Conservation (phyloP, 2,797 vertebrate genomes). For the Tolypeutes matacus region DNA sequence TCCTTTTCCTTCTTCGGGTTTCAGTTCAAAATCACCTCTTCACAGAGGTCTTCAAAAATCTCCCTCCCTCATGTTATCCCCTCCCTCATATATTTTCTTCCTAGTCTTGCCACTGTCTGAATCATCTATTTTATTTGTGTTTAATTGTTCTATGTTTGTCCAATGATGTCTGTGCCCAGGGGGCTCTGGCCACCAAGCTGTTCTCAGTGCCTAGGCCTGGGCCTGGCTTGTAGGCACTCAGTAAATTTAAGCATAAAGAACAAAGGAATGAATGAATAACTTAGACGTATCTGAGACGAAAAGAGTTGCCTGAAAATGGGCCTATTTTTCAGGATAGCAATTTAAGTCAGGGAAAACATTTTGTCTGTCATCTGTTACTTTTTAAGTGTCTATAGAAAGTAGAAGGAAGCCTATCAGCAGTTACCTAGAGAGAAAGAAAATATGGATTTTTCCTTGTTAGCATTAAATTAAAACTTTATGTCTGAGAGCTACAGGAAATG, state of each 20-base stretch:
- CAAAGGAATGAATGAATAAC: background rate
- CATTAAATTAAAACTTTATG: constrained; percentile 75
- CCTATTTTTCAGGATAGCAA: background rate
- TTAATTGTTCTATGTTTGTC: background rate
- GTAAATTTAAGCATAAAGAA: background rate
- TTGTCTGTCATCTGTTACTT: constrained; percentile 18
- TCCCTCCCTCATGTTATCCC: background rate
- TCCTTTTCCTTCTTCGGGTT: background rate
- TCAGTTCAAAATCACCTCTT: background rate
- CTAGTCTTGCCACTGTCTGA: no score
- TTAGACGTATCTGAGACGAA: background rate
- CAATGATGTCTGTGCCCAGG: background rate
- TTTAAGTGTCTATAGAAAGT: constrained; percentile 23
- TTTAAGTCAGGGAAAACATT: constrained; percentile 45
- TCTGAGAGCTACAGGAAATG: constrained; percentile 67
- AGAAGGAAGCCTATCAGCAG: background rate
- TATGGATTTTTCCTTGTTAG: constrained; percentile 73
- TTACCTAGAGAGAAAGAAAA: constrained; percentile 67
- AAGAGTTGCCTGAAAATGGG: background rate
- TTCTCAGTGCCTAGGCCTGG: background rate
- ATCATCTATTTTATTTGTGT: background rate
- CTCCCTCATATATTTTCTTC: background rate
- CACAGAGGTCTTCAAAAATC: background rate
- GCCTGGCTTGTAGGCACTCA: background rate
- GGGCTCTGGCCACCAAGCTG: no score